Conservation (phyloP, 1,140 invertebrate species). For the Neodiprion fabricii region DNA sequence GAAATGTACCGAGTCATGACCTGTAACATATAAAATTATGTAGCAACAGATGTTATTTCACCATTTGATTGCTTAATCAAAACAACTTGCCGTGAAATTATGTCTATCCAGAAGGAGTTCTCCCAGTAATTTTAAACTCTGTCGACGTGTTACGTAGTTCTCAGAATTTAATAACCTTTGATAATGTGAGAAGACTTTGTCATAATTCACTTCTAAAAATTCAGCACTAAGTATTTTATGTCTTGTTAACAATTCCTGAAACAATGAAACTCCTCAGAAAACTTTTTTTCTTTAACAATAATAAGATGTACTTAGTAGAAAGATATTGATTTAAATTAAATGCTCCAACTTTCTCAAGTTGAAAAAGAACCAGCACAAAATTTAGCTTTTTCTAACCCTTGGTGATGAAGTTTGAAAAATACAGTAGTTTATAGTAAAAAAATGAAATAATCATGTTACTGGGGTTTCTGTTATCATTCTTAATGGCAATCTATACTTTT, state of each 20-base stretch:
- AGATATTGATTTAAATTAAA: too few relatives aligned
- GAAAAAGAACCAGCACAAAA: constrained; percentile 2
- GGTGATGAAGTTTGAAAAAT: too few relatives aligned
- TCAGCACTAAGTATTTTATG: constrained; percentile 98
- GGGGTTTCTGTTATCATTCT: too few relatives aligned
- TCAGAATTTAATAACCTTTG: constrained; percentile 97
- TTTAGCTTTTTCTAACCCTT: not conserved
- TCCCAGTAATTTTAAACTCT: constrained; percentile 96
- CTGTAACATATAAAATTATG: constrained; percentile 54
- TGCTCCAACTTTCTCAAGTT: not conserved
- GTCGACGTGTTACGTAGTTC: constrained; percentile 97
- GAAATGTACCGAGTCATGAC: constrained; percentile 99
- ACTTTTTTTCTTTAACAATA: too few relatives aligned
- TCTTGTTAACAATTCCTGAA: constrained; percentile 95
- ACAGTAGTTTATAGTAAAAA: too few relatives aligned
- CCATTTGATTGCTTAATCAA: constrained; percentile 17
- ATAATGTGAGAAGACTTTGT: constrained; percentile 97
- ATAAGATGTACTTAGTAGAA: too few relatives aligned
- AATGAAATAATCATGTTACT: too few relatives aligned
- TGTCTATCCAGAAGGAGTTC: constrained; percentile 97
- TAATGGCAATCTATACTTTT: too few relatives aligned
- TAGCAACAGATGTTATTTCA: constrained; percentile 16
- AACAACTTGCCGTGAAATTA: constrained; percentile 92
- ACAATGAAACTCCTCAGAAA: constrained; percentile 31
- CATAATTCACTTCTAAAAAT: constrained; percentile 98